phyloP scores from a whole-genome alignment of 2,797 vertebrate species.

The Artibeus lituratus region DNA sequence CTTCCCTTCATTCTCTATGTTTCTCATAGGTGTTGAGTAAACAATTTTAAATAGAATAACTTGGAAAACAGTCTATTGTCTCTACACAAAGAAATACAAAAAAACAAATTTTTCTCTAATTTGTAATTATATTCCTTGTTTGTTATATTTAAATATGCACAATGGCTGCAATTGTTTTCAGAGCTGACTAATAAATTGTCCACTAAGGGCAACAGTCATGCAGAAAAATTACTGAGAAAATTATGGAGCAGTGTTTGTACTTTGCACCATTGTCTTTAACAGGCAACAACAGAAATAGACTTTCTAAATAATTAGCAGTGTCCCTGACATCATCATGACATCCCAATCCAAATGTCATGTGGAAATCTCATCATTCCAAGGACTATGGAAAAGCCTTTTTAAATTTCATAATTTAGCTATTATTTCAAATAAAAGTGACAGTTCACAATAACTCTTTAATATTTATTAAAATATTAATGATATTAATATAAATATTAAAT shows the following conservation, averaged over 20 bases:
- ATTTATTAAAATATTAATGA: too few species aligned
- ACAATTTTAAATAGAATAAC: conserved; percentile 12
- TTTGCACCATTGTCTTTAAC: background rate
- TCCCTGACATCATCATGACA: background rate
- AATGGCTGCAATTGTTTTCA: background rate
- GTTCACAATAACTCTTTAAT: background rate
- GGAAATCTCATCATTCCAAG: background rate
- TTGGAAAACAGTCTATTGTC: background rate
- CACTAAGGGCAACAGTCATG: background rate
- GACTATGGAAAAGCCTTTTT: background rate
- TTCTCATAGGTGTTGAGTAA: background rate
- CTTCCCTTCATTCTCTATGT: background rate
- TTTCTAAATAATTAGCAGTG: background rate
- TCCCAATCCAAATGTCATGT: background rate
- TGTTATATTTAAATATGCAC: background rate
- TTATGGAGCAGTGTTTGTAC: background rate
- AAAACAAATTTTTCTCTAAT: background rate
- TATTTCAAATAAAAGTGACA: background rate
- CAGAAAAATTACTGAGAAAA: background rate
- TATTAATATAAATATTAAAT: background rate
- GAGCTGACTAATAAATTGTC: background rate
- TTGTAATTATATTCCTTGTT: conserved; percentile 22
- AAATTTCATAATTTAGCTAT: background rate
- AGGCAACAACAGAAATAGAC: background rate
- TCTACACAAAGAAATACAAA: background rate